Percentiles rank a stretch among this genome's conserved stretches.
Conservation (phyloP, 2,797 vertebrate genomes). For the Pyrocephalus nanus region DNA sequence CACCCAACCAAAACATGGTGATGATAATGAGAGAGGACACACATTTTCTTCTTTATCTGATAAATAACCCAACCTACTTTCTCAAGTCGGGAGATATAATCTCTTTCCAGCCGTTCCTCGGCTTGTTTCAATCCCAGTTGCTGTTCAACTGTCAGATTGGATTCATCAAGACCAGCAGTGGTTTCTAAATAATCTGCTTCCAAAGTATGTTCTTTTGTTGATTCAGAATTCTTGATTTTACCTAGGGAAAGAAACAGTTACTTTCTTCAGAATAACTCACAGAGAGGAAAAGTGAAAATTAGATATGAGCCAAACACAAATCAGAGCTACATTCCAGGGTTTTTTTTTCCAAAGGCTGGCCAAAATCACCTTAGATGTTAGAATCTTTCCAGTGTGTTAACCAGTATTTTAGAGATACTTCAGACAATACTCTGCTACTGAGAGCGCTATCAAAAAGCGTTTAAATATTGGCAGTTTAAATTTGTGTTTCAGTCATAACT, state of each 20-base stretch:
- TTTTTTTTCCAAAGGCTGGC: not conserved
- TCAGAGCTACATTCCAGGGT: not conserved
- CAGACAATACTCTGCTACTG: not conserved
- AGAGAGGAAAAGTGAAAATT: not conserved
- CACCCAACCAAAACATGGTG: constrained; percentile 11
- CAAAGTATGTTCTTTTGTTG: constrained; percentile 74
- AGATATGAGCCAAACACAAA: not conserved
- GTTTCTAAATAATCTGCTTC: constrained; percentile 78
- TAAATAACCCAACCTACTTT: constrained; percentile 82
- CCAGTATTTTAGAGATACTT: not conserved
- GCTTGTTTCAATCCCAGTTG: constrained; percentile 96
- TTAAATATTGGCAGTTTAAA: not conserved
- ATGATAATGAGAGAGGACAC: constrained; percentile 12
- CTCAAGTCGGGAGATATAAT: constrained; percentile 92
- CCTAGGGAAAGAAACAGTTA: constrained; percentile 70
- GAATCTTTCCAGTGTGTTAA: not conserved
- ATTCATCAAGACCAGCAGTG: constrained; percentile 77
- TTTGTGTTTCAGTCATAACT: not conserved
- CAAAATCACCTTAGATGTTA: not conserved
- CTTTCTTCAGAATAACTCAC: constrained; percentile 1
- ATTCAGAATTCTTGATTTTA: constrained; percentile 76
- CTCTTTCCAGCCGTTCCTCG: constrained; percentile 94
- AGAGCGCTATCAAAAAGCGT: not conserved
- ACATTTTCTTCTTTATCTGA: constrained; percentile 18
- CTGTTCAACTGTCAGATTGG: constrained; percentile 85